A percentile compares a stretch with the other conserved stretches of the same genome.
Conservation (phyloP, 1,140 invertebrate genomes). For the Calycopis cecrops region DNA sequence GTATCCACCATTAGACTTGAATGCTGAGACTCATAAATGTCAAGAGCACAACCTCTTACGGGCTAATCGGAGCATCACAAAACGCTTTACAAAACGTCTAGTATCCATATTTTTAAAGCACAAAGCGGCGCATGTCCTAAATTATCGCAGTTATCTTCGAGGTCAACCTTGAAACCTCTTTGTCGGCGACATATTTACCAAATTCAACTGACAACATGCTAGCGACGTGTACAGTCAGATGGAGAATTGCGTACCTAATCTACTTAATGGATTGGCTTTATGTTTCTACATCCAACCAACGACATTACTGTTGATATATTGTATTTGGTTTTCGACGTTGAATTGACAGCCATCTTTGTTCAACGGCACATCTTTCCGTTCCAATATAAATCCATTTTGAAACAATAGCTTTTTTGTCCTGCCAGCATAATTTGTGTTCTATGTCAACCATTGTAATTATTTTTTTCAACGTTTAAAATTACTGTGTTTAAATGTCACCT, state of each 20-base stretch:
- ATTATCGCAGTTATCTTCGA: slow-evolving; percentile 62
- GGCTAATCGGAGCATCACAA: slow-evolving; percentile 22
- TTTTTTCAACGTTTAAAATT: too few species aligned
- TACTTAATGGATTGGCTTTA: too few species aligned
- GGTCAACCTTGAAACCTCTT: slow-evolving; percentile 64
- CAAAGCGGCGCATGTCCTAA: slow-evolving; percentile 43
- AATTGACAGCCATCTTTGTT: too few species aligned
- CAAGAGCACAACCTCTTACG: slow-evolving; percentile 21
- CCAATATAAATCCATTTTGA: too few species aligned
- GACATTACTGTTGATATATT: too few species aligned
- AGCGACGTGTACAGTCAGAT: slow-evolving; percentile 9
- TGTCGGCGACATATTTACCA: slow-evolving; percentile 51
- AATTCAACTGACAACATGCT: slow-evolving; percentile 38
- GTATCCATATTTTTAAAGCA: slow-evolving; percentile 33
- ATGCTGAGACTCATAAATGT: slow-evolving; percentile 13
- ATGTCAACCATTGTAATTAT: too few species aligned
- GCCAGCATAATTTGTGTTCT: too few species aligned
- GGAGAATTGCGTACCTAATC: slow-evolving; percentile 1
- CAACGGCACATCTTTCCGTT: too few species aligned
- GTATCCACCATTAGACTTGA: slow-evolving; percentile 7
- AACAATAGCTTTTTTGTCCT: too few species aligned
- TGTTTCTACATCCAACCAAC: too few species aligned
- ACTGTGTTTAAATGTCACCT: too few species aligned
- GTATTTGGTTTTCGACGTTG: too few species aligned
- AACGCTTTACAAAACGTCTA: slow-evolving; percentile 21